Evolutionary conservation across 1,140 invertebrate species (phyloP), one percentile per base, ranked within the genome.

Genomic region (Tetraneura akinire): DNA sequence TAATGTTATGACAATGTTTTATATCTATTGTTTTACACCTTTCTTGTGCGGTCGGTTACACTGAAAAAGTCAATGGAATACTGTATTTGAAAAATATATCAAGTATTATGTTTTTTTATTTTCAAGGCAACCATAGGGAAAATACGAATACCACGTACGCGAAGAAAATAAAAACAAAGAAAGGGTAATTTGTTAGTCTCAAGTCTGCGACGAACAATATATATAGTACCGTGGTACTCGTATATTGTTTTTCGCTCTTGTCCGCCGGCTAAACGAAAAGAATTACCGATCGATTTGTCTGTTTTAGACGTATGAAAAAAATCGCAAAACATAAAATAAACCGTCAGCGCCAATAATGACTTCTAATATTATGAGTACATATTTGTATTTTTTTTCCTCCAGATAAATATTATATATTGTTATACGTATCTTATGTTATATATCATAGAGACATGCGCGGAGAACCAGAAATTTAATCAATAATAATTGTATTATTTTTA

Each of bases 251-350:
- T 78, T n/a, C 55, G 23, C 18, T 60, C 55, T 78, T 60, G 74
- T 78, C 55, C 51, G 49, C n/a, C 53, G 73, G 55, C 42, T 78
- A 78, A 78, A 57, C 21, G 53, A 62, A 62, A 78, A 78, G 53
- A 78, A 78, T 78, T 78, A 78, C 74, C 55, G 23, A 78, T 78
- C 74, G 74, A 78, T 78, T 78, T 78, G 74, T 78, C 74, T 78
- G 74, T 78, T 78, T 42, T 62, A 32, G 74, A 78, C 74, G 23
- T 47, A 47, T 3, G 42, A 60, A 76, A 78, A 66, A 78, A 78
- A 78, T 78, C 57, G 74, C 13, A 13, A 62, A 78, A 78, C 74
- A 60, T 78, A 78, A 60, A 78, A 37, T 47, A 78, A 78, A 78
- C 74, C 74, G 74, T 78, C 74, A 60, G 53, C 53, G 9, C 11